phyloP scores from a whole-genome alignment of 2,113 vertebrate species.

The Phodopus roborovskii region DNA sequence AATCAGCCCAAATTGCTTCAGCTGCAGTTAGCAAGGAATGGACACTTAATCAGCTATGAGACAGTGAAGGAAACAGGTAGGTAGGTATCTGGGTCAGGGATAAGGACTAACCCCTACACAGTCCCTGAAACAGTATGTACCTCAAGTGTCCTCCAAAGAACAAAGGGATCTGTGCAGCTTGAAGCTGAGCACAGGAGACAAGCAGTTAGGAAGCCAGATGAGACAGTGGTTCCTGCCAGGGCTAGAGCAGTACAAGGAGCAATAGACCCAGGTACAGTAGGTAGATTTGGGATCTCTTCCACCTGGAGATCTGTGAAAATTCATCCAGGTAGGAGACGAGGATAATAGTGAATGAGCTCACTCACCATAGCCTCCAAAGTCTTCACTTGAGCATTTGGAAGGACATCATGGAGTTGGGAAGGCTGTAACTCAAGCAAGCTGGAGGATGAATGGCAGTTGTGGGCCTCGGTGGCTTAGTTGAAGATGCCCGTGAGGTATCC shows the following conservation, averaged over 20 bases:
- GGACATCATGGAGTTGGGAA: not conserved
- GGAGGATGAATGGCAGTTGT: not conserved
- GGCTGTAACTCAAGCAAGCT: not conserved
- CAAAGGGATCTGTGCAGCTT: too few species aligned
- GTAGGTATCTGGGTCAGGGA: not conserved
- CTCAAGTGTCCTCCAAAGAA: not conserved
- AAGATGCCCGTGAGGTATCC: not conserved
- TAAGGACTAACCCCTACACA: not conserved
- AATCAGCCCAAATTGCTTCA: not conserved
- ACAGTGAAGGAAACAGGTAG: not conserved
- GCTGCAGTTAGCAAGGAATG: not conserved
- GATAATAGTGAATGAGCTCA: not conserved
- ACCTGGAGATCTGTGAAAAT: not conserved
- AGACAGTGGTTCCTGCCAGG: not conserved
- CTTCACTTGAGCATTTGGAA: not conserved
- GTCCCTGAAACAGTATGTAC: not conserved
- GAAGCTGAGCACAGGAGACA: too few species aligned
- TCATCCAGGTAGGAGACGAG: not conserved
- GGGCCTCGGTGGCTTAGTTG: not conserved
- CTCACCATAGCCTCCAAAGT: not conserved
- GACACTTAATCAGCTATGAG: not conserved
- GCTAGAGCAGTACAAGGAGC: accelerated
- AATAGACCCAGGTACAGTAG: too few species aligned
- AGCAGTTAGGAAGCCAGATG: not conserved
- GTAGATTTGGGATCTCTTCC: not conserved